Evolutionary conservation across 2,888 invertebrate genomes (phyloP).

Genomic region (Schrankia costaestrigalis): DNA sequence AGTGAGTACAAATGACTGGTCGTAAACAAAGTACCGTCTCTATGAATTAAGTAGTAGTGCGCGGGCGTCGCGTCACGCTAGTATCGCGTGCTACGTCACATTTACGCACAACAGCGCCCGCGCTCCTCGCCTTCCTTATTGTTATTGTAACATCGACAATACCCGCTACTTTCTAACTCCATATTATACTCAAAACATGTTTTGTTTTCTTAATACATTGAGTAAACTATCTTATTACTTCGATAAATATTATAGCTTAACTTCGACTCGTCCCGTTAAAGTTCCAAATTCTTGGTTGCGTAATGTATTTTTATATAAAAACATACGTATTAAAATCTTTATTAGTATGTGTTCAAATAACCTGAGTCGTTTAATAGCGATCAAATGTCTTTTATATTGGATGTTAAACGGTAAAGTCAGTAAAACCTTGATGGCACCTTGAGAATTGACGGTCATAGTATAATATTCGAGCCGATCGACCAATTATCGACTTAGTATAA

Average conservation of each 20-base stretch:
- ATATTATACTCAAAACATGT: slow-evolving; percentile 9
- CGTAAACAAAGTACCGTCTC: slow-evolving; percentile 22
- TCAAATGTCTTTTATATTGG: too few species aligned
- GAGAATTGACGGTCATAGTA: slow-evolving; percentile 42
- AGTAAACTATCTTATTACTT: slow-evolving; percentile 13
- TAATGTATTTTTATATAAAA: too few species aligned
- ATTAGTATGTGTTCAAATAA: too few species aligned
- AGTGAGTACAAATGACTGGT: slow-evolving; percentile 11
- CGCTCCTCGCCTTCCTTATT: slow-evolving; percentile 54
- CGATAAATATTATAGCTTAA: slow-evolving; percentile 11
- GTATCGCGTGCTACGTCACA: slow-evolving; percentile 64
- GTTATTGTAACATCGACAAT: slow-evolving; percentile 37
- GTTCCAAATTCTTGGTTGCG: too few species aligned
- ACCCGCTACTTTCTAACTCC: slow-evolving; percentile 30
- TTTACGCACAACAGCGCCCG: slow-evolving; percentile 55
- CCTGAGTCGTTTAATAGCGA: too few species aligned
- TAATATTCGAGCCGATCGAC: slow-evolving; percentile 37
- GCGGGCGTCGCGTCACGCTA: slow-evolving; percentile 49
- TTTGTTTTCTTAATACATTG: slow-evolving; percentile 8
- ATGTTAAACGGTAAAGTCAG: too few species aligned
- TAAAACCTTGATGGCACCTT: slow-evolving; percentile 40
- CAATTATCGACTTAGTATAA: slow-evolving; percentile 40
- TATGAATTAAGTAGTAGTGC: slow-evolving; percentile 16
- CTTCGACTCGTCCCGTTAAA: slow-evolving; percentile 12
- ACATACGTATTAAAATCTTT: too few species aligned